Conservation (phyloP, 1,140 invertebrate species). For the Callitettix versicolor region DNA sequence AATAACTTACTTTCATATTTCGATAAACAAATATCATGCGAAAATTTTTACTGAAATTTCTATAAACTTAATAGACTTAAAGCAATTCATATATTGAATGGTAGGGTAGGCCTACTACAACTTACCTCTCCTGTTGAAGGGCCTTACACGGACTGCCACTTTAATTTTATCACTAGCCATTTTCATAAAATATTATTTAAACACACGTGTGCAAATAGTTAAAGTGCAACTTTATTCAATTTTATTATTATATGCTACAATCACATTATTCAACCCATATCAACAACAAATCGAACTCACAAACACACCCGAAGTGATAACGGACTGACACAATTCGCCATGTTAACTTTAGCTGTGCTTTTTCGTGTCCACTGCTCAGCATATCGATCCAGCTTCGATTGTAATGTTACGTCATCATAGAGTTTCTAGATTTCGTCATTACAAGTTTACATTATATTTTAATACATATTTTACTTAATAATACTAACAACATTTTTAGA, state of each 20-base stretch:
- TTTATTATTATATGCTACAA: slow-evolving; percentile 4
- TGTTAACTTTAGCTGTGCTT: slow-evolving; percentile 11
- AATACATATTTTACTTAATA: too few relatives aligned
- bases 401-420: too few relatives aligned
- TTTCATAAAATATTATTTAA: slow-evolving; percentile 16
- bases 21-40: too few relatives aligned
- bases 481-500: too few relatives aligned
- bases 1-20: too few relatives aligned
- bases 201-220: too few relatives aligned
- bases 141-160: slow-evolving; percentile 90
- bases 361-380: slow-evolving; percentile 4
- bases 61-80: background rate
- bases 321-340: slow-evolving; percentile 14
- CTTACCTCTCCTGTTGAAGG: slow-evolving; percentile 89
- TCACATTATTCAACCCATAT: slow-evolving; percentile 23
- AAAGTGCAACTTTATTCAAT: too few relatives aligned
- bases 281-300: slow-evolving; percentile 9
- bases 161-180: slow-evolving; percentile 90
- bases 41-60: too few relatives aligned
- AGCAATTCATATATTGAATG: background rate
- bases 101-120: slow-evolving; percentile 36
- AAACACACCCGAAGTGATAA: slow-evolving; percentile 11
- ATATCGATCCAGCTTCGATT: slow-evolving; percentile 13
- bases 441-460: too few relatives aligned
- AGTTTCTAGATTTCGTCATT: too few relatives aligned